These are phyloP conservation scores for Phrixothrix hirtus DNA, from an alignment of 2,888 invertebrate genomes.

Conservation along the genomic window DNA sequence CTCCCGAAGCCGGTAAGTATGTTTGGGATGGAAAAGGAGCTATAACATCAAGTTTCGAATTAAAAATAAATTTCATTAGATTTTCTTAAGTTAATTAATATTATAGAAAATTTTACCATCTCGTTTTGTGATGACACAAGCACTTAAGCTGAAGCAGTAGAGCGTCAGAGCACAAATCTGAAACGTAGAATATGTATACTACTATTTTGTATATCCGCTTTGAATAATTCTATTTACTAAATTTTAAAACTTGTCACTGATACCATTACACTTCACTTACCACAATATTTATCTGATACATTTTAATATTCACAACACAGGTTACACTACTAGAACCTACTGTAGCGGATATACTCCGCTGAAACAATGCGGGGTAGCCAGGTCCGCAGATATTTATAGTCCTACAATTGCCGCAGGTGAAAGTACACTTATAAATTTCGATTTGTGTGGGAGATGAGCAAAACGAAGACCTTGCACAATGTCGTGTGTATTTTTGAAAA, in stretches of 20 bases:
- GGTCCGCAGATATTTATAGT: slow-evolving; percentile 38
- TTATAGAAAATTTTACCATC: no score
- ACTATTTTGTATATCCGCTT: neutral
- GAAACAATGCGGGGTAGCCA: slow-evolving; percentile 35
- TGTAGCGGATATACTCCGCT: slow-evolving; percentile 35
- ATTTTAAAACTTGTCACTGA: neutral
- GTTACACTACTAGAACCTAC: slow-evolving; percentile 5
- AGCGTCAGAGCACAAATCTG: slow-evolving; percentile 45
- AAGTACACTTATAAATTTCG: slow-evolving; percentile 36
- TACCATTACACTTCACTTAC: slow-evolving; percentile 20
- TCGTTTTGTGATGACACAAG: slow-evolving; percentile 44
- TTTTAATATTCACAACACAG: slow-evolving; percentile 5
- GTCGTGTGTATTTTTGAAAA: slow-evolving; percentile 18
- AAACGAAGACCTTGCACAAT: slow-evolving; percentile 26
- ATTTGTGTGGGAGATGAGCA: slow-evolving; percentile 36
- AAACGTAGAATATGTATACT: slow-evolving; percentile 9
- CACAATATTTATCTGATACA: slow-evolving; percentile 17
- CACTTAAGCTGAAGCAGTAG: slow-evolving; percentile 35
- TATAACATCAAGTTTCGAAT: no score
- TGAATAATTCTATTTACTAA: neutral
- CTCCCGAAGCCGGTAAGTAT: slow-evolving; percentile 18
- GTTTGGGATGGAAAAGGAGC: slow-evolving; percentile 18
- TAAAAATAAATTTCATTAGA: no score
- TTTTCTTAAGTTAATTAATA: no score
- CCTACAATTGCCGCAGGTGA: slow-evolving; percentile 32